Evolutionary conservation across 2,113 vertebrate species (phyloP).

Genomic region (Cygnus atratus): DNA sequence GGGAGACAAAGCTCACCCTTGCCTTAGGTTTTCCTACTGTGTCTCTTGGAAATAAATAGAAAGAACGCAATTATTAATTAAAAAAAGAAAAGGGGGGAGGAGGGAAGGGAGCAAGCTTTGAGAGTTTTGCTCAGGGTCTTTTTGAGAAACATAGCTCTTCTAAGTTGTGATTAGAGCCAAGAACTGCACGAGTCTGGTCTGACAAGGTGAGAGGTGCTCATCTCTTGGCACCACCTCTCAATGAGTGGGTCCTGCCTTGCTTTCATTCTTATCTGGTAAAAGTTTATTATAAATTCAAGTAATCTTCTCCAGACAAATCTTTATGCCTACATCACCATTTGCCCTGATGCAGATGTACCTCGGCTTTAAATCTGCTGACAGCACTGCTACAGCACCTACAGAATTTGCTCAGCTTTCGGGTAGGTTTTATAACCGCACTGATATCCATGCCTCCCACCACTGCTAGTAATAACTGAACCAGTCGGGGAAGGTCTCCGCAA

Average conservation of each 20-base stretch:
- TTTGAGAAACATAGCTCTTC: neutral
- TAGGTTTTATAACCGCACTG: slow-evolving; percentile 51
- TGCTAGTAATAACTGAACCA: slow-evolving; percentile 60
- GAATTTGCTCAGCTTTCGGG: slow-evolving; percentile 48
- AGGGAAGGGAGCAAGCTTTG: neutral
- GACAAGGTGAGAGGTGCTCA: neutral
- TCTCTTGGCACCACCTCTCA: neutral
- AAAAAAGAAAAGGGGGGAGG: neutral
- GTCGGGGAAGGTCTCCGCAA: slow-evolving; percentile 52
- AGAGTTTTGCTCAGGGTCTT: slow-evolving; percentile 1
- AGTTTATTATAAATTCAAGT: slow-evolving; percentile 9
- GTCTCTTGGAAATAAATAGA: neutral
- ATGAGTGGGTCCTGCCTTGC: neutral
- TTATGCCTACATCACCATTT: neutral
- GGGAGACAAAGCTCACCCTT: neutral
- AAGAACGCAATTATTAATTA: neutral
- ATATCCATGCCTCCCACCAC: slow-evolving; percentile 59
- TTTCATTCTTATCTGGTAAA: slow-evolving; percentile 20
- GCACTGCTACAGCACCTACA: slow-evolving; percentile 50
- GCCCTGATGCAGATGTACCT: neutral
- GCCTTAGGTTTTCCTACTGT: neutral
- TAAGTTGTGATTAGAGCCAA: neutral
- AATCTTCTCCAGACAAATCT: neutral
- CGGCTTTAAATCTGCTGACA: slow-evolving; percentile 52
- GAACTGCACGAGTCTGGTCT: neutral